Evolutionary conservation across 2,113 vertebrate species (phyloP).

Genomic region (Pluvialis apricaria): DNA sequence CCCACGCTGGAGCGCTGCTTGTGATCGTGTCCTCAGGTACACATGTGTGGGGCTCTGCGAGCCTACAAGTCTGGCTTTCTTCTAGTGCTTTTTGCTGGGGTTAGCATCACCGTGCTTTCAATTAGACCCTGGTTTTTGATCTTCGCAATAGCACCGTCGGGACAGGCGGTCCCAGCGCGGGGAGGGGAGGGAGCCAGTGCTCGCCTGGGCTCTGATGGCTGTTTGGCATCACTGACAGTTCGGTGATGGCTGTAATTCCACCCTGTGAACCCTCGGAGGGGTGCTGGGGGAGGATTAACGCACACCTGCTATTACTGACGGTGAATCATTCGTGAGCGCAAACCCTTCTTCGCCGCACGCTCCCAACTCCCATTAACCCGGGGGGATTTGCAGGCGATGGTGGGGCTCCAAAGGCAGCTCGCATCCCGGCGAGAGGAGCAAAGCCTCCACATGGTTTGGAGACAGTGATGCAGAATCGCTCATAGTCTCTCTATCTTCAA

Average conservation of each 20-base stretch:
- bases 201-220: neutral
- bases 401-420: neutral
- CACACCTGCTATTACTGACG: neutral
- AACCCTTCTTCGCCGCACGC: rapidly evolving
- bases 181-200: neutral
- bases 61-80: neutral
- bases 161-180: rapidly evolving
- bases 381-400: neutral
- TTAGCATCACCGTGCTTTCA: neutral
- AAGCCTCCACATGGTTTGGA: neutral
- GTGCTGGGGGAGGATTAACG: neutral
- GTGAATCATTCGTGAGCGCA: rapidly evolving
- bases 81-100: neutral
- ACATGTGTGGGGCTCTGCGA: rapidly evolving
- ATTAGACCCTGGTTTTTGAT: neutral
- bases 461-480: rapidly evolving
- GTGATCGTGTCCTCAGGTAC: neutral
- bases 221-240: neutral
- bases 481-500: neutral
- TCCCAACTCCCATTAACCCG: neutral
- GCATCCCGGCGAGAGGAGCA: neutral
- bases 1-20: neutral
- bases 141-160: rapidly evolving
- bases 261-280: neutral
- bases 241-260: neutral